Conservation (phyloP, 2,797 vertebrate genomes). For the Arctocebus calabarensis region DNA sequence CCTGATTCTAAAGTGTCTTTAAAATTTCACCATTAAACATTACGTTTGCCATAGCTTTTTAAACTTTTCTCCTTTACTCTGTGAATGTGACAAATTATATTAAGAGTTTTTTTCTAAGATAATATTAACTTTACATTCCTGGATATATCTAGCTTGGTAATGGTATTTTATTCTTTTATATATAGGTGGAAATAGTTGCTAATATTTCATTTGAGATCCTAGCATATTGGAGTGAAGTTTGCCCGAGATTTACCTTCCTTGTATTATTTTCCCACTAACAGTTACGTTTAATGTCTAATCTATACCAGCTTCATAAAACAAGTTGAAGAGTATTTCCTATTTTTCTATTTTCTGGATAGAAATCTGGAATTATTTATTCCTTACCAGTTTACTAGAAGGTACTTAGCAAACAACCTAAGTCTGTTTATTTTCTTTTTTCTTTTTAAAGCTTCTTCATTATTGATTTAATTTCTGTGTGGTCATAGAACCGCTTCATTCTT, state of each 20-base stretch:
- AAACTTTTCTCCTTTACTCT: neutral
- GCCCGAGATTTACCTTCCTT: neutral
- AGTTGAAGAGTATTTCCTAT: neutral
- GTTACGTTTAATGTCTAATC: neutral
- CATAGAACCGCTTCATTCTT: neutral
- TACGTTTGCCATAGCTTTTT: neutral
- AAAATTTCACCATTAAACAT: neutral
- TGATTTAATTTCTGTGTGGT: neutral
- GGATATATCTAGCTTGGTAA: neutral
- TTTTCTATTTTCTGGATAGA: slow-evolving; percentile 11
- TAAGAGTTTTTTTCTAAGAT: neutral
- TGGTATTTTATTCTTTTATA: neutral
- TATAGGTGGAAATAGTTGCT: neutral
- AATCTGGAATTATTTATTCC: neutral
- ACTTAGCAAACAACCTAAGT: neutral
- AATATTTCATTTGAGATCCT: neutral
- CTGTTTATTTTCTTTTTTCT: neutral
- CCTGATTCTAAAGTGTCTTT: neutral
- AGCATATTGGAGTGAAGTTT: neutral
- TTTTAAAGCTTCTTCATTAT: neutral
- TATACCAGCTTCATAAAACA: neutral
- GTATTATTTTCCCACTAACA: neutral
- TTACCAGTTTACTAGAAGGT: neutral
- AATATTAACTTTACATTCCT: neutral
- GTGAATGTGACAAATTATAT: neutral